A percentile compares a stretch with the other conserved stretches of the same genome.
Evolutionary conservation across 2,113 vertebrate genomes (phyloP).

Genomic region (Eudyptes chrysolophus): DNA sequence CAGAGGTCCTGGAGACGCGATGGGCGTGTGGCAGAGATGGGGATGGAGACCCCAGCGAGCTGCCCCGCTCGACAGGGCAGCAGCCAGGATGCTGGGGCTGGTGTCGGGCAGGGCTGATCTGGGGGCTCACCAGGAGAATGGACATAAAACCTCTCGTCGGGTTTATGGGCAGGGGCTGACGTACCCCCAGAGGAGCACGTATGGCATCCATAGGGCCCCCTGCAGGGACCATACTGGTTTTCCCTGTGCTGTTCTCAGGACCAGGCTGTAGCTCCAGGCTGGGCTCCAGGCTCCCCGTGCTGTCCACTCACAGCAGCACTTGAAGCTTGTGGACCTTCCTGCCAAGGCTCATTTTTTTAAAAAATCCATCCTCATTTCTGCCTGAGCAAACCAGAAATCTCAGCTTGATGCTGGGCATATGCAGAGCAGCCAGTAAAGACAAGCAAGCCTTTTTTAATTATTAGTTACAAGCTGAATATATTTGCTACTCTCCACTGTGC

Average conservation of each 20-base stretch:
- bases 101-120: background rate
- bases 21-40: background rate
- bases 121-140: fast-evolving
- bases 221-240: background rate
- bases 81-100: background rate
- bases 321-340: no score
- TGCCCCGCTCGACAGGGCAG: fast-evolving
- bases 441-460: background rate
- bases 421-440: background rate
- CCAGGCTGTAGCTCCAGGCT: background rate
- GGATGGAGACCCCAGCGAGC: background rate
- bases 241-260: background rate
- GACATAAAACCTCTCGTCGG: background rate
- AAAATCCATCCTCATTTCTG: background rate
- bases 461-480: background rate
- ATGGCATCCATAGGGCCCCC: background rate
- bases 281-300: background rate
- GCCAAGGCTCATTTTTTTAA: background rate
- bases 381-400: background rate
- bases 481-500: background rate
- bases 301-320: background rate
- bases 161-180: background rate
- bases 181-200: background rate
- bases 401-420: background rate
- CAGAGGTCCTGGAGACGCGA: fast-evolving